A percentile compares a stretch with the other conserved stretches of the same genome.
phyloP scores from a whole-genome alignment of 1,140 invertebrate genomes.

The Bathynomus jamesi region DNA sequence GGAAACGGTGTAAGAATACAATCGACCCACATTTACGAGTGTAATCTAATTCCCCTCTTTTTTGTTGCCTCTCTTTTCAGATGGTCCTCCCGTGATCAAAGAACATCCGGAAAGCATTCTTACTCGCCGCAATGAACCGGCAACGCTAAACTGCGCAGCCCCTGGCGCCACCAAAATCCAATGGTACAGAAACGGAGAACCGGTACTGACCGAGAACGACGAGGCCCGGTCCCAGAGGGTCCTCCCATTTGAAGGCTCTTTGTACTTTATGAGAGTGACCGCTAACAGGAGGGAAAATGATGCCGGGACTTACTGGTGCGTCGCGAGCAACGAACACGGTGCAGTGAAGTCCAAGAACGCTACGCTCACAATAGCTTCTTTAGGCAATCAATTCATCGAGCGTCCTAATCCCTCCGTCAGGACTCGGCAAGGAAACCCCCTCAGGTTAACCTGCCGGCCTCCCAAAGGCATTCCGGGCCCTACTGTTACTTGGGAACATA shows the following conservation, averaged over 20 bases:
- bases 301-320: slow-evolving; percentile 25
- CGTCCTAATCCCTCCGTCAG: slow-evolving; percentile 13
- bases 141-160: slow-evolving; percentile 22
- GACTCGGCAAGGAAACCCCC: slow-evolving; percentile 8
- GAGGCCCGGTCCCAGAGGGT: slow-evolving; percentile 17
- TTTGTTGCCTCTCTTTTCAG: background rate
- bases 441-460: slow-evolving; percentile 24
- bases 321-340: slow-evolving; percentile 17
- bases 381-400: slow-evolving; percentile 14
- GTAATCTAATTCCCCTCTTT: no score
- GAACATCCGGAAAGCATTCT: slow-evolving; percentile 18
- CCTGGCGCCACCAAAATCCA: slow-evolving; percentile 11
- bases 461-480: slow-evolving; percentile 26
- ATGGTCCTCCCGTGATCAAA: slow-evolving; percentile 16
- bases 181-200: slow-evolving; percentile 24
- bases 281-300: slow-evolving; percentile 16
- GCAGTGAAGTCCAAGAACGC: slow-evolving; percentile 20
- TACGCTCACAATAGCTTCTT: slow-evolving; percentile 17
- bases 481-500: slow-evolving; percentile 16
- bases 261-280: slow-evolving; percentile 20
- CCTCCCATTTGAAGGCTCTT: slow-evolving; percentile 10
- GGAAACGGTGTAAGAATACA: background rate
- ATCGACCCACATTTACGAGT: no score
- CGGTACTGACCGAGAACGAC: background rate
- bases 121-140: slow-evolving; percentile 18